phyloP scores from a whole-genome alignment of 2,797 vertebrate species.

The Gila robusta region DNA sequence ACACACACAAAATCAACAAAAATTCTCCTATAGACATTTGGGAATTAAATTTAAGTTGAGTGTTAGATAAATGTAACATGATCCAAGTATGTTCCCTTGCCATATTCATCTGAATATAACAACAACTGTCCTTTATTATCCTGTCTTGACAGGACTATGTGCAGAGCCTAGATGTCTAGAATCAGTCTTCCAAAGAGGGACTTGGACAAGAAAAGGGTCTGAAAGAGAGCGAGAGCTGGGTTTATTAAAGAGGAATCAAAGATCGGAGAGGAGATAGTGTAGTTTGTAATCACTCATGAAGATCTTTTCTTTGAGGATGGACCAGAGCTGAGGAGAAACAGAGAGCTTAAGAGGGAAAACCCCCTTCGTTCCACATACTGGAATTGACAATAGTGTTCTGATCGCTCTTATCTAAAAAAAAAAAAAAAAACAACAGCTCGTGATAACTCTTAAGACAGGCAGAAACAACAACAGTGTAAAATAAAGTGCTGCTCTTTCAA shows the following conservation, averaged over 20 bases:
- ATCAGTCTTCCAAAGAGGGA: slow-evolving; percentile 25
- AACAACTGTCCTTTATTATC: neutral
- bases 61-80: neutral
- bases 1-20: no score
- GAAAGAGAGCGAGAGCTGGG: neutral
- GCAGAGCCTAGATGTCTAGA: neutral
- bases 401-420: slow-evolving; percentile 49
- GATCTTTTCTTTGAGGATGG: slow-evolving; percentile 68
- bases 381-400: slow-evolving; percentile 57
- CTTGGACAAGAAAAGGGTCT: slow-evolving; percentile 61
- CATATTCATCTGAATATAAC: neutral
- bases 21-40: neutral
- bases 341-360: slow-evolving; percentile 66
- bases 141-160: neutral
- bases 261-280: slow-evolving; percentile 48
- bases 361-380: slow-evolving; percentile 56
- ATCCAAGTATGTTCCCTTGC: neutral
- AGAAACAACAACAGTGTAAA: slow-evolving; percentile 52
- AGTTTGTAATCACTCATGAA: slow-evolving; percentile 71
- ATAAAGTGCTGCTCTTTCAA: slow-evolving; percentile 66
- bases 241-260: slow-evolving; percentile 48
- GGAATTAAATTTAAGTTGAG: neutral
- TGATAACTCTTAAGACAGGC: slow-evolving; percentile 49
- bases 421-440: slow-evolving; percentile 24
- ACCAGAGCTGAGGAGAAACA: slow-evolving; percentile 66